Percentiles rank a stretch among this genome's conserved stretches.
These are phyloP conservation scores for Calliopum simillimum DNA, from an alignment of 2,888 invertebrate species.

Conservation along the genomic window DNA sequence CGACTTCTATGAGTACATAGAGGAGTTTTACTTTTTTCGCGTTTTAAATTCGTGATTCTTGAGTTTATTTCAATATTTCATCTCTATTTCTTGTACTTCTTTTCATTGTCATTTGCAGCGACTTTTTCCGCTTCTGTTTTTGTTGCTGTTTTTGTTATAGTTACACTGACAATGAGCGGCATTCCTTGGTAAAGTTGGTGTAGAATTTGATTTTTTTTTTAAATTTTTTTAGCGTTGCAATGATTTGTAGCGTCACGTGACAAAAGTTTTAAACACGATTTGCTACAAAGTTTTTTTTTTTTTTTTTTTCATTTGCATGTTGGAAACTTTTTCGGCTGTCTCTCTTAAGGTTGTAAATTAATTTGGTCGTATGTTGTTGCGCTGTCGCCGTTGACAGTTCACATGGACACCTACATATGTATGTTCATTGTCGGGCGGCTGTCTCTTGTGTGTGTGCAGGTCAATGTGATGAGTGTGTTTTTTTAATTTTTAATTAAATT, in stretches of 20 bases:
- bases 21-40: slow-evolving; percentile 10
- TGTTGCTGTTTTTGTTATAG: too few relatives aligned
- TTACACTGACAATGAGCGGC: slow-evolving; percentile 44
- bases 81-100: slow-evolving; percentile 7
- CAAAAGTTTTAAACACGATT: slow-evolving; percentile 66
- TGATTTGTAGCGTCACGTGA: slow-evolving; percentile 68
- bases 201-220: slow-evolving; percentile 18
- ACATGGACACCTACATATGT: not conserved
- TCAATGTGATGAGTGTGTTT: too few relatives aligned
- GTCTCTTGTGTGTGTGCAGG: too few relatives aligned
- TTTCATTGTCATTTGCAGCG: slow-evolving; percentile 11
- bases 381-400: slow-evolving; percentile 12
- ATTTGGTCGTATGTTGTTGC: slow-evolving; percentile 1
- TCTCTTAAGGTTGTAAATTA: not conserved
- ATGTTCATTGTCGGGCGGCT: too few relatives aligned
- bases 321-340: too few relatives aligned
- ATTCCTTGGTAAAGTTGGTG: slow-evolving; percentile 26
- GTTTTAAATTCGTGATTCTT: slow-evolving; percentile 57
- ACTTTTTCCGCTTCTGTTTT: slow-evolving; percentile 29
- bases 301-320: not conserved
- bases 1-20: too few relatives aligned
- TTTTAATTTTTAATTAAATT: too few relatives aligned
- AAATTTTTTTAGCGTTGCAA: slow-evolving; percentile 44
- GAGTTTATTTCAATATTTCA: slow-evolving; percentile 39
- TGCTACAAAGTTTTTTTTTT: slow-evolving; percentile 38